Base-by-base conservation (phyloP, 2,797 vertebrate genomes). In the Enteromius viviparus region DNA sequence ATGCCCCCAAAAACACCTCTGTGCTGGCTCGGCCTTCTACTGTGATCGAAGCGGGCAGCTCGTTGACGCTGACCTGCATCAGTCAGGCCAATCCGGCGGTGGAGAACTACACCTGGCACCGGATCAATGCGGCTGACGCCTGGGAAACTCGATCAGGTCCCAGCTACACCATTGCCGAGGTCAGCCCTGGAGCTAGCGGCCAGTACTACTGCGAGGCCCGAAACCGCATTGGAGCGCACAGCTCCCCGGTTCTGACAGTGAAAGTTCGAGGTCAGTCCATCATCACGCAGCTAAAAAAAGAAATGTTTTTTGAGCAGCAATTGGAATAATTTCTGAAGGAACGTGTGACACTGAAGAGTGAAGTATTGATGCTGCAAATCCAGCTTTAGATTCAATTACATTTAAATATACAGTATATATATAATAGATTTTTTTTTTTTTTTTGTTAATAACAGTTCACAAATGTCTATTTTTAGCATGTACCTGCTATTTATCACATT, bases 91-190 rank as follows among this genome's bases (percentile, higher is more conserved):
- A 95, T 89, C 94, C 94, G 0, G 94, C 92, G 0, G 95, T 95
- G 82, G 94, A 95, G 85, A 95, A 95, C 93, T 95, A 94, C 89
- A 96, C 94, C 42, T 96, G 95, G 95, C 93, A 95, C 80, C 88
- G 89, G 84, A 86, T 90, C 86, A 85, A 89, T 89, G n/a, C 79
- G 32, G 86, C 88, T 89, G 89, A 87, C 66, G 72, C 92, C 1
- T 93, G 93, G 94, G 92, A 90, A 87, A 92, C 90, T 80, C 93
- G 90, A 90, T 93, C 93, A 0, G 91, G 94, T 58, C 90, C 92
- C 11, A 91, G 92, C 89, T 95, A 93, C 91, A 93, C 92, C 87
- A 93, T 96, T 85, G 90, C 93, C 10, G 93, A 94, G 87, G 93
- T 95, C 60, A 88, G 94, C 68, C 87, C 93, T 0, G 89, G 91